Conservation (phyloP, 2,113 vertebrate genomes). For the Coracopsis vasa region DNA sequence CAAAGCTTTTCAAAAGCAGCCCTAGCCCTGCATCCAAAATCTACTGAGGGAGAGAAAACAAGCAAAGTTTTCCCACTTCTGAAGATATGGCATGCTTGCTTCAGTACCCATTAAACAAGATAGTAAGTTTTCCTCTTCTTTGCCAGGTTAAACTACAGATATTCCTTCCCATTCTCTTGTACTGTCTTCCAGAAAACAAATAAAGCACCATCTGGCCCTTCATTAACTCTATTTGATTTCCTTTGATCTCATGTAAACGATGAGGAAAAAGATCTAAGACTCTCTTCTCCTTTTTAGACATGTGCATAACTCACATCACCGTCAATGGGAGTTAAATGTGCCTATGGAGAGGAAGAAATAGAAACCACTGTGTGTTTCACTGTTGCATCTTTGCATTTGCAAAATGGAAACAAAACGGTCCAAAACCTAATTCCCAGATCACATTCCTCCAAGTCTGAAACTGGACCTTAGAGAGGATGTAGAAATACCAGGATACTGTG, state of each 20-base stretch:
- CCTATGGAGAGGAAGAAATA: slow-evolving; percentile 64
- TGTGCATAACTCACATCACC: slow-evolving; percentile 69
- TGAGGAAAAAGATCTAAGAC: slow-evolving; percentile 68
- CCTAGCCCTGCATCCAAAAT: not conserved
- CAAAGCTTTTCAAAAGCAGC: not conserved
- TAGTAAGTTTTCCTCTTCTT: slow-evolving; percentile 35
- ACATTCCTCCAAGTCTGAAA: slow-evolving; percentile 38
- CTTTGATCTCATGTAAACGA: slow-evolving; percentile 73
- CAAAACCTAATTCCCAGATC: slow-evolving; percentile 47
- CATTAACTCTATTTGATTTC: slow-evolving; percentile 66
- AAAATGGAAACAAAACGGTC: slow-evolving; percentile 41
- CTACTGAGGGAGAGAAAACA: slow-evolving; percentile 40
- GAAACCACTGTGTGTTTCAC: slow-evolving; percentile 36
- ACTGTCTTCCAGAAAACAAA: slow-evolving; percentile 54
- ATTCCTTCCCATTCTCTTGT: slow-evolving; percentile 30
- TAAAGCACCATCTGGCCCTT: slow-evolving; percentile 69
- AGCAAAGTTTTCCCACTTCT: slow-evolving; percentile 52
- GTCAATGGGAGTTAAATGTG: slow-evolving; percentile 63
- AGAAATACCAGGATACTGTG: slow-evolving; percentile 17
- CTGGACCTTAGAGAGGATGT: slow-evolving; percentile 34
- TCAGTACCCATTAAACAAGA: slow-evolving; percentile 30
- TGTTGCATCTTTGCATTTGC: slow-evolving; percentile 49
- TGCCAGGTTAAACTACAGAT: slow-evolving; percentile 63
- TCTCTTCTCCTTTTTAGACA: slow-evolving; percentile 62
- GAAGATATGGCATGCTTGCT: slow-evolving; percentile 32